A percentile compares a stretch with the other conserved stretches of the same genome.
These are phyloP conservation scores for Etheostoma spectabile DNA, from an alignment of 2,113 vertebrate genomes.

Conservation along the genomic window DNA sequence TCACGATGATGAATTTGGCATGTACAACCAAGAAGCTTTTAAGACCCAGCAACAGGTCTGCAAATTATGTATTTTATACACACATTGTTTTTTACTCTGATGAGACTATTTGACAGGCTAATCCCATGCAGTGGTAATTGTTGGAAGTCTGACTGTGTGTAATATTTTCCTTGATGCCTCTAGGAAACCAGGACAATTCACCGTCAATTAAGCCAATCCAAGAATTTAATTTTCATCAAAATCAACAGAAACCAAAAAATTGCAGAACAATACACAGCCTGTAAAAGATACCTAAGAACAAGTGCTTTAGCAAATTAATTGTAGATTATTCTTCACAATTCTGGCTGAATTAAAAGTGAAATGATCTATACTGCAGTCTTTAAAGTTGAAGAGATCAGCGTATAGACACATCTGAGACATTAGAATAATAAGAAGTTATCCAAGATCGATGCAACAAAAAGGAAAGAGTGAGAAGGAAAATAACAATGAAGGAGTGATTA, in stretches of 20 bases:
- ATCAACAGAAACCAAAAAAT: no score
- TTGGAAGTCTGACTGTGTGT: not conserved
- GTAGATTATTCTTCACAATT: not conserved
- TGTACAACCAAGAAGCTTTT: not conserved
- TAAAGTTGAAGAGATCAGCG: not conserved
- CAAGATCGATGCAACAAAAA: not conserved
- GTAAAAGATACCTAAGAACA: not conserved
- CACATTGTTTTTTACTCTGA: not conserved
- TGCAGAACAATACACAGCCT: not conserved
- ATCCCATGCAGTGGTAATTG: not conserved
- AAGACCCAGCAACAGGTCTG: not conserved
- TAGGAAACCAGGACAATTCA: constrained; percentile 34
- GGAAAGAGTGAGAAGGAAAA: constrained; percentile 13
- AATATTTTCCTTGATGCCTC: not conserved
- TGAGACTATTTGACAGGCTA: not conserved
- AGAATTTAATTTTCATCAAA: not conserved
- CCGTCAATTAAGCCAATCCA: constrained; percentile 13
- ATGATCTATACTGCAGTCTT: not conserved
- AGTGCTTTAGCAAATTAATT: not conserved
- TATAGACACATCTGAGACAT: not conserved
- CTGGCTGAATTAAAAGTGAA: constrained; percentile 36
- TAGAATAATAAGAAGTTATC: not conserved
- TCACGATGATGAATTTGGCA: constrained; percentile 9
- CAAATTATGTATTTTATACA: not conserved
- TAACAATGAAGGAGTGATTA: not conserved